Conservation (phyloP, 1,140 invertebrate species). For the Bombus fervidus region DNA sequence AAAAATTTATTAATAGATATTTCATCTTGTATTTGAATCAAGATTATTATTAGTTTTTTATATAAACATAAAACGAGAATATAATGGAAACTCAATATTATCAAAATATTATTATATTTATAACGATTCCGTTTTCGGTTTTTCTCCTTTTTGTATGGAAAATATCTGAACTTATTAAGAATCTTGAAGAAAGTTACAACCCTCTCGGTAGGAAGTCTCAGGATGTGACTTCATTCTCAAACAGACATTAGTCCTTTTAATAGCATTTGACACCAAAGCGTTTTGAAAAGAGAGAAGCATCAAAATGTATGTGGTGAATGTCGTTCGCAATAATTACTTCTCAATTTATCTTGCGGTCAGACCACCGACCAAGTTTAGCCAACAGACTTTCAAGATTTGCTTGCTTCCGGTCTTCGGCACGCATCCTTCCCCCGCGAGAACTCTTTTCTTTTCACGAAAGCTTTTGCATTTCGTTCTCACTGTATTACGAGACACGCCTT, state of each 20-base stretch:
- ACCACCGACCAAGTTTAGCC: constrained; percentile 75
- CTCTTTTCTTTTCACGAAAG: constrained; percentile 42
- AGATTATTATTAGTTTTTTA: neutral
- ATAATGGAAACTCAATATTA: no score
- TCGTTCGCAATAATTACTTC: constrained; percentile 71
- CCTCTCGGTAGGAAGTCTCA: constrained; percentile 11
- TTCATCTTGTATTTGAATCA: no score
- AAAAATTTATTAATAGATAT: no score
- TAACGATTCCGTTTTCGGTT: neutral
- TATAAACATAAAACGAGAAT: neutral
- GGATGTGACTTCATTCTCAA: neutral
- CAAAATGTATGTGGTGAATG: constrained; percentile 47
- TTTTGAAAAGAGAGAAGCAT: constrained; percentile 30
- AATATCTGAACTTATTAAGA: neutral
- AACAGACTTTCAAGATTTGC: constrained; percentile 73
- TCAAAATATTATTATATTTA: neutral
- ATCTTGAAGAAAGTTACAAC: neutral
- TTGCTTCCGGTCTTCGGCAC: constrained; percentile 72
- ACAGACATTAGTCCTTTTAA: constrained; percentile 45
- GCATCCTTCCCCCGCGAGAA: constrained; percentile 50
- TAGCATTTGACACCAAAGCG: constrained; percentile 34
- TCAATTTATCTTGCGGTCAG: constrained; percentile 74
- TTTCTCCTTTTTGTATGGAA: neutral
- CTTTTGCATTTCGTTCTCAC: constrained; percentile 37
- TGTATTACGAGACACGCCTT: constrained; percentile 45